These are phyloP conservation scores for Gouania willdenowi DNA, from an alignment of 2,797 vertebrate genomes.

Conservation along the genomic window DNA sequence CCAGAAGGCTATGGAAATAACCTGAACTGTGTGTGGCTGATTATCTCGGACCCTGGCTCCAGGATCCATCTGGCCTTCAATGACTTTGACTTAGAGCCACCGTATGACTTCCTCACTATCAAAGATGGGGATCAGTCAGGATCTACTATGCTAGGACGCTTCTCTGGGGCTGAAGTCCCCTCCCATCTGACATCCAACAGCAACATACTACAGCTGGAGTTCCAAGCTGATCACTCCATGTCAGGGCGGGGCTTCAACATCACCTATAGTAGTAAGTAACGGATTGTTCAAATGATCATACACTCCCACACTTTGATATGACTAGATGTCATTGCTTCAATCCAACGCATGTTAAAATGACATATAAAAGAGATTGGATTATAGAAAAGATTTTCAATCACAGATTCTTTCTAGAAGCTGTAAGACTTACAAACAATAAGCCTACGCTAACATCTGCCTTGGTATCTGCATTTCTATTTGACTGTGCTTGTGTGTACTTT, in stretches of 20 bases:
- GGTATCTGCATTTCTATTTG: too few species aligned
- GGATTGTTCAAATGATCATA: neutral
- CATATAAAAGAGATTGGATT: too few species aligned
- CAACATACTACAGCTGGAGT: slow-evolving; percentile 91
- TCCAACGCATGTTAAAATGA: too few species aligned
- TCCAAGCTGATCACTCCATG: slow-evolving; percentile 98
- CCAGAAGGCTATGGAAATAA: slow-evolving; percentile 99
- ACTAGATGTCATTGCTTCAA: too few species aligned
- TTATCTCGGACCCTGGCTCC: slow-evolving; percentile 92
- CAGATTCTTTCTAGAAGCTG: too few species aligned
- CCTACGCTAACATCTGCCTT: too few species aligned
- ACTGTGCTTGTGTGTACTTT: too few species aligned
- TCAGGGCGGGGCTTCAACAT: slow-evolving; percentile 98
- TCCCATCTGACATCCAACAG: slow-evolving; percentile 94
- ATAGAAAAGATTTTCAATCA: too few species aligned
- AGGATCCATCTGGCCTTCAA: slow-evolving; percentile 96
- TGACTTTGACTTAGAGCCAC: slow-evolving; percentile 97
- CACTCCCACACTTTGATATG: too few species aligned
- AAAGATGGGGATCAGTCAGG: slow-evolving; percentile 91
- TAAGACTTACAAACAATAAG: too few species aligned
- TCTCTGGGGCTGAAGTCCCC: slow-evolving; percentile 94
- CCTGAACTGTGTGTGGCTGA: slow-evolving; percentile 97
- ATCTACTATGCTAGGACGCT: slow-evolving; percentile 87
- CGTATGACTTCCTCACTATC: slow-evolving; percentile 96
- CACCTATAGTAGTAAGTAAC: slow-evolving; percentile 92